phyloP scores from a whole-genome alignment of 2,888 invertebrate species.

The Neocrepidodera transversa region DNA sequence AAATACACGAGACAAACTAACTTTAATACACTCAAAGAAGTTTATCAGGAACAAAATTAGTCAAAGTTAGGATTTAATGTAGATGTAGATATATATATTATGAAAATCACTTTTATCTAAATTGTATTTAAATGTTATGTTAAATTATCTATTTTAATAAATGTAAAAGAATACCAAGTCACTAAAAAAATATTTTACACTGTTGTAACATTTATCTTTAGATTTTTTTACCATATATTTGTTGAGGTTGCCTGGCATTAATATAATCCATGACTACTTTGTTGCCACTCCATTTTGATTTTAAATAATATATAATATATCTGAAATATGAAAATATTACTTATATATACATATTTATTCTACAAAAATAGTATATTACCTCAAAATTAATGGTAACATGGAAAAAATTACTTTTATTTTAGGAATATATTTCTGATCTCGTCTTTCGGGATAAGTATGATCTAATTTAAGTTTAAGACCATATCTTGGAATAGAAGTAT shows the following conservation, averaged over 20 bases:
- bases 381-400: conserved; percentile 73
- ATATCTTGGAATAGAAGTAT: conserved; percentile 64
- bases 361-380: conserved; percentile 62
- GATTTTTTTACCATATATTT: conserved; percentile 91
- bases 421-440: conserved; percentile 72
- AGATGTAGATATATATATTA: too few relatives aligned
- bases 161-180: too few relatives aligned
- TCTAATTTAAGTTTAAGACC: conserved; percentile 78
- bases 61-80: too few relatives aligned
- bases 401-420: conserved; percentile 73
- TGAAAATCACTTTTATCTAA: too few relatives aligned
- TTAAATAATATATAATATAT: conserved; percentile 75
- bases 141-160: too few relatives aligned
- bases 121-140: too few relatives aligned
- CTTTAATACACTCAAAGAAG: too few relatives aligned
- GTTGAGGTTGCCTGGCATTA: conserved; percentile 73
- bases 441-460: conserved; percentile 77
- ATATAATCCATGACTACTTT: conserved; percentile 83
- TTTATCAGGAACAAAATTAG: too few relatives aligned
- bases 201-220: too few relatives aligned
- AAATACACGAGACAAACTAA: too few relatives aligned
- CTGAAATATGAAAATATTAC: conserved; percentile 57
- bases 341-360: not conserved
- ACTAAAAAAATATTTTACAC: conserved; percentile 46
- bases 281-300: conserved; percentile 68